A percentile compares a stretch with the other conserved stretches of the same genome.
phyloP scores from a whole-genome alignment of 2,113 vertebrate species.

The Delphinapterus leucas region DNA sequence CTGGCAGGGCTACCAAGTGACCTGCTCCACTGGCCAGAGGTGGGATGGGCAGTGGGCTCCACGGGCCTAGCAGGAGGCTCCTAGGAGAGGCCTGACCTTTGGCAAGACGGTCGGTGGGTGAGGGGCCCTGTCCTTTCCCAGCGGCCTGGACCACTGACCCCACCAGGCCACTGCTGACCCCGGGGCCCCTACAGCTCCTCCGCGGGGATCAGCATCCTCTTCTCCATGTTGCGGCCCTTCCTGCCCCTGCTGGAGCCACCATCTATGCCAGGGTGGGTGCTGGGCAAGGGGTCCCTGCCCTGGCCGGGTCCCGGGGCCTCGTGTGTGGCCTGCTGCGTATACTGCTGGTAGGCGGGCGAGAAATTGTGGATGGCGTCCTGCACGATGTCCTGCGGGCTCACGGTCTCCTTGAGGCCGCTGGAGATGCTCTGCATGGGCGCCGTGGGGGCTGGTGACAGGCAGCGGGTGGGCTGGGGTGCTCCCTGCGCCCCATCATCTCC shows the following conservation, averaged over 20 bases:
- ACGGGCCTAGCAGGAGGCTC: accelerated
- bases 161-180: not conserved
- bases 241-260: not conserved
- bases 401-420: slow-evolving; percentile 97
- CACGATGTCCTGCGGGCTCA: slow-evolving; percentile 95
- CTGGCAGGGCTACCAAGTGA: not conserved
- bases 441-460: slow-evolving; percentile 85
- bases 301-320: slow-evolving; percentile 79
- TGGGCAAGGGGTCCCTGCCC: slow-evolving; percentile 77
- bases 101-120: not conserved
- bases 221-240: slow-evolving; percentile 88
- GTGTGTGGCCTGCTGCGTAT: slow-evolving; percentile 94
- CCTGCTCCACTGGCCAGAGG: not conserved
- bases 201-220: slow-evolving; percentile 91
- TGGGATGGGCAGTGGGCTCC: not conserved
- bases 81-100: not conserved
- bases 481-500: accelerated
- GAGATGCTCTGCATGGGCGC: slow-evolving; percentile 97
- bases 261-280: not conserved
- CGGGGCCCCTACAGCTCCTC: slow-evolving; percentile 88
- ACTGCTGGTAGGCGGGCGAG: slow-evolving; percentile 97
- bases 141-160: not conserved
- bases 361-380: slow-evolving; percentile 98
- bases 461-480: accelerated
- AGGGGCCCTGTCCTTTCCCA: not conserved